Conservation (phyloP, 1,140 invertebrate species). For the Atta texana region DNA sequence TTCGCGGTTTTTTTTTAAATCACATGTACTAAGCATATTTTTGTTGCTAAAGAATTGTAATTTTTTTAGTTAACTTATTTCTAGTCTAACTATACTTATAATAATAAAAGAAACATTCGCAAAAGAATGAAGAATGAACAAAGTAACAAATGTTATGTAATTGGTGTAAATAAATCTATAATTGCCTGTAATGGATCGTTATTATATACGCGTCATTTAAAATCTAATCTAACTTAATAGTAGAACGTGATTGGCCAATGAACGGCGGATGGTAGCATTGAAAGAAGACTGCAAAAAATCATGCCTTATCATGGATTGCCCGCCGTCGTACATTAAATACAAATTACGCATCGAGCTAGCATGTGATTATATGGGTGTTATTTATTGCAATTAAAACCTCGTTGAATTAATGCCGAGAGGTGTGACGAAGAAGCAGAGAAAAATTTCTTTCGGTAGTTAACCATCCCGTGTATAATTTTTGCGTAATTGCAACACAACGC, state of each 20-base stretch:
- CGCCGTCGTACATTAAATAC: neutral
- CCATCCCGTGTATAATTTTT: neutral
- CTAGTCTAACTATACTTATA: neutral
- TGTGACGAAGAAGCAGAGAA: neutral
- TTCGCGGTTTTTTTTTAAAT: neutral
- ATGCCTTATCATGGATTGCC: neutral
- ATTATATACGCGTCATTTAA: neutral
- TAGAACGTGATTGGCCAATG: neutral
- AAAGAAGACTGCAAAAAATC: neutral
- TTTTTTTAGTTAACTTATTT: neutral
- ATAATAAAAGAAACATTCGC: neutral
- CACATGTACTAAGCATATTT: neutral
- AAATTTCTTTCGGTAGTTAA: constrained; percentile 13
- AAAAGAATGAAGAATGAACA: neutral
- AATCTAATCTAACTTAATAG: neutral
- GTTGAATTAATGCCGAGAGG: neutral
- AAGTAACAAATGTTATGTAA: neutral
- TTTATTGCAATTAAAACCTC: neutral
- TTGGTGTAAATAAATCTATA: neutral
- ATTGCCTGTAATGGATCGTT: neutral
- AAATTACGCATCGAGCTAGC: neutral
- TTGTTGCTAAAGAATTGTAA: neutral
- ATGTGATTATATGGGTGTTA: neutral
- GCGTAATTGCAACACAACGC: neutral
- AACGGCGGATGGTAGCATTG: neutral